phyloP scores from a whole-genome alignment of 2,797 vertebrate genomes.

The Simalia tracyae region DNA sequence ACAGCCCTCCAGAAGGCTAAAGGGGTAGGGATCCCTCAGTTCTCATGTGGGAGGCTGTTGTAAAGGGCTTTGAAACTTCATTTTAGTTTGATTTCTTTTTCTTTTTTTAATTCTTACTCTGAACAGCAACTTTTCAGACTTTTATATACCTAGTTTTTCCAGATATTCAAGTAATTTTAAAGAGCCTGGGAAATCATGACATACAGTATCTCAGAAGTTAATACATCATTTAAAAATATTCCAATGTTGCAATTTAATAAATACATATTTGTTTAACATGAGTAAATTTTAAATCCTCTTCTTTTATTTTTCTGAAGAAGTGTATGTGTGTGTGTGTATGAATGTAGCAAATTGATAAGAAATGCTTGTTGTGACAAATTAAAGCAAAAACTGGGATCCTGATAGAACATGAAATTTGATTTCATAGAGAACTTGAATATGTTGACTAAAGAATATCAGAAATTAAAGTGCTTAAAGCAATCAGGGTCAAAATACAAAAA shows the following conservation, averaged over 20 bases:
- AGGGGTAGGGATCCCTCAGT: not conserved
- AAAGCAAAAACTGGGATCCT: not conserved
- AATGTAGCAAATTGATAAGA: not conserved
- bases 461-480: not conserved
- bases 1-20: not conserved
- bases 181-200: conserved; percentile 42
- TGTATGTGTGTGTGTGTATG: not conserved
- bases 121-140: conserved; percentile 27
- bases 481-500: not conserved
- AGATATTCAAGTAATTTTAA: conserved; percentile 62
- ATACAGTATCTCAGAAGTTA: conserved; percentile 5
- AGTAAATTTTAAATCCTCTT: not conserved
- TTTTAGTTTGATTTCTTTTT: conserved; percentile 16
- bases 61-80: conserved; percentile 22
- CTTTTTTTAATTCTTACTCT: not conserved
- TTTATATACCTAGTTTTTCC: conserved; percentile 46
- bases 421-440: not conserved
- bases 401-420: not conserved
- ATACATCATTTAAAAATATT: conserved; percentile 36
- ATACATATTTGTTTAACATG: not conserved
- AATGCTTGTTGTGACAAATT: not conserved
- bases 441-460: not conserved
- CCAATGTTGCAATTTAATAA: not conserved
- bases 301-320: not conserved
- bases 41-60: not conserved